phyloP scores from a whole-genome alignment of 2,888 invertebrate species.

The Noctua janthina region DNA sequence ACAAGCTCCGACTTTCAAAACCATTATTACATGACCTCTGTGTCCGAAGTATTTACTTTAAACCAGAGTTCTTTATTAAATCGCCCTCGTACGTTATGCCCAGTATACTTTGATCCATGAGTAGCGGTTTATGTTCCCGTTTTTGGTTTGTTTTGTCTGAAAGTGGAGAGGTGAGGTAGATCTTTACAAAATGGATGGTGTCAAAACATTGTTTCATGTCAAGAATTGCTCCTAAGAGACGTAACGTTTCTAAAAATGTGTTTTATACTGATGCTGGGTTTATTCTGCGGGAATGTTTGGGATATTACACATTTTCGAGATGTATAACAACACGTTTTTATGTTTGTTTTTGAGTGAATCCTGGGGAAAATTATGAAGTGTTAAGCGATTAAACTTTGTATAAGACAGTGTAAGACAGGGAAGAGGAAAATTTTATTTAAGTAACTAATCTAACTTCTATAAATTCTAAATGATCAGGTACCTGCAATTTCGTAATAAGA shows the following conservation, averaged over 20 bases:
- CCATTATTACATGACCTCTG: constrained; percentile 59
- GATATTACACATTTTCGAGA: constrained; percentile 65
- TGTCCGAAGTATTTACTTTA: constrained; percentile 32
- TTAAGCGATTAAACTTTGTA: constrained; percentile 35
- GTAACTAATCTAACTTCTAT: background rate
- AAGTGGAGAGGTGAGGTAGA: constrained; percentile 47
- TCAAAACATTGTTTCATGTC: constrained; percentile 72
- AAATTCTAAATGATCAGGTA: background rate
- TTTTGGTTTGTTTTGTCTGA: constrained; percentile 41
- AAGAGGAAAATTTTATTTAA: background rate
- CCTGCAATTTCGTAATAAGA: background rate
- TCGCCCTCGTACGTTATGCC: constrained; percentile 40
- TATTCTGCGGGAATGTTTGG: constrained; percentile 64
- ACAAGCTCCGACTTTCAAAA: constrained; percentile 56
- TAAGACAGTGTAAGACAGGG: background rate
- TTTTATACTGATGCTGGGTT: constrained; percentile 68
- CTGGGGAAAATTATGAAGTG: constrained; percentile 30
- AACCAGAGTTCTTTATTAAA: constrained; percentile 54
- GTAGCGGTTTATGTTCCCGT: constrained; percentile 13
- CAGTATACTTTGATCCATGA: constrained; percentile 54
- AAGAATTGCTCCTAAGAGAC: constrained; percentile 70
- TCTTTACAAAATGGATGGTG: constrained; percentile 58
- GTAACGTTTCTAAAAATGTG: constrained; percentile 70
- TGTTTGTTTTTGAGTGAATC: constrained; percentile 44
- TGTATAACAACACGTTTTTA: constrained; percentile 49